Evolutionary conservation across 2,113 vertebrate genomes (phyloP).

Genomic region (Bubo scandiacus): DNA sequence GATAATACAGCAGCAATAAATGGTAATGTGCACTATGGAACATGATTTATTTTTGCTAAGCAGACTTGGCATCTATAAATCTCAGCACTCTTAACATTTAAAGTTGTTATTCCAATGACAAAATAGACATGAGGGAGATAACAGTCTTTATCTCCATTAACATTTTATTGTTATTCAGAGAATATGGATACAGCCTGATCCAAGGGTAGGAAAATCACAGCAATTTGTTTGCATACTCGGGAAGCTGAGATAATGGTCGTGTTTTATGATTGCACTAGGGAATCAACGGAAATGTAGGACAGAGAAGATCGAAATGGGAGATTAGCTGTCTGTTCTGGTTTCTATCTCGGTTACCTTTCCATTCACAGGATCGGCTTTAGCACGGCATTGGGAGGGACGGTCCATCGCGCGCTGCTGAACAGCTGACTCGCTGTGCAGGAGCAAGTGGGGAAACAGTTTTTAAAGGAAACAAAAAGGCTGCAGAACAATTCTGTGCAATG

Average conservation of each 20-base stretch:
- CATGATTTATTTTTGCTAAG: slow-evolving; percentile 52
- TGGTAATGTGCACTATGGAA: background rate
- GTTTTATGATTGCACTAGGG: slow-evolving; percentile 2
- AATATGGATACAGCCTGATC: slow-evolving; percentile 33
- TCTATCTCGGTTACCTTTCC: background rate
- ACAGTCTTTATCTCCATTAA: slow-evolving; percentile 67
- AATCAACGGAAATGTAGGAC: background rate
- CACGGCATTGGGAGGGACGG: accelerated
- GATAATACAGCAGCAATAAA: background rate
- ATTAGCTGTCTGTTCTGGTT: background rate
- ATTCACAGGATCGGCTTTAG: background rate
- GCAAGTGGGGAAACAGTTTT: background rate
- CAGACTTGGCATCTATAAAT: slow-evolving; percentile 54
- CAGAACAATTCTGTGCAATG: background rate
- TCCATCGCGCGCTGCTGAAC: background rate
- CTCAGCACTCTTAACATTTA: slow-evolving; percentile 58
- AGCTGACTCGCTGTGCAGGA: background rate
- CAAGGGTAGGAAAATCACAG: slow-evolving; percentile 49
- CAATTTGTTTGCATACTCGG: slow-evolving; percentile 47
- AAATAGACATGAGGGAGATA: slow-evolving; percentile 68
- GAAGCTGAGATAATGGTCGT: slow-evolving; percentile 14
- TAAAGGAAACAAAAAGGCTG: background rate
- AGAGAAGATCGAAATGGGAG: background rate
- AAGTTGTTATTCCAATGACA: slow-evolving; percentile 64
- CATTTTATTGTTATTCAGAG: slow-evolving; percentile 65